Conservation (phyloP, 1,140 invertebrate genomes). For the Drosophila novamexicana region DNA sequence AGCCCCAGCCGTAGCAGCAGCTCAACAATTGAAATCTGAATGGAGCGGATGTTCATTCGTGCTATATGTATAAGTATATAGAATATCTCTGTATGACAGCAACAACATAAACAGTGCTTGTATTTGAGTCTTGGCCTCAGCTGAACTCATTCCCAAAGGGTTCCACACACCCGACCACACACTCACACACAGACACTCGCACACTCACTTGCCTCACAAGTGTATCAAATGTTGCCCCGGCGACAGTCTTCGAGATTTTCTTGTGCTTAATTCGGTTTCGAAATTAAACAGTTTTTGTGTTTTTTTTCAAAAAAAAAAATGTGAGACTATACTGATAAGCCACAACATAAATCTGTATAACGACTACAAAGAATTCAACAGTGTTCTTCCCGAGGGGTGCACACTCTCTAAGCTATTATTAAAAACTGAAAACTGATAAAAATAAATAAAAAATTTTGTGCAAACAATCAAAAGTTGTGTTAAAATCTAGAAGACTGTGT, state of each 20-base stretch:
- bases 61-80: constrained; percentile 20
- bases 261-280: constrained; percentile 43
- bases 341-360: constrained; percentile 4
- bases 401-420: constrained; percentile 20
- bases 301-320: constrained; percentile 3
- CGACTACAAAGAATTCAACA: neutral
- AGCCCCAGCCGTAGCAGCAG: constrained; percentile 26
- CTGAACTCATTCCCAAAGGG: constrained; percentile 77
- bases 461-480: constrained; percentile 30
- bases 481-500: neutral
- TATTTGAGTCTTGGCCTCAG: constrained; percentile 61
- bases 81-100: constrained; percentile 19
- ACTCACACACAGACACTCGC: constrained; percentile 3
- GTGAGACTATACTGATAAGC: constrained; percentile 58
- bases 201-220: constrained; percentile 20
- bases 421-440: constrained; percentile 56
- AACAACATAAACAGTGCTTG: constrained; percentile 34
- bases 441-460: constrained; percentile 30
- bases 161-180: constrained; percentile 35
- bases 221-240: constrained; percentile 50
- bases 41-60: constrained; percentile 74
- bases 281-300: constrained; percentile 38
- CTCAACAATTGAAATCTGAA: constrained; percentile 68
- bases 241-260: constrained; percentile 52
- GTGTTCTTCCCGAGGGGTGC: neutral